Base-by-base conservation (phyloP, 2,797 vertebrate species). In the Pipistrellus pygmaeus region DNA sequence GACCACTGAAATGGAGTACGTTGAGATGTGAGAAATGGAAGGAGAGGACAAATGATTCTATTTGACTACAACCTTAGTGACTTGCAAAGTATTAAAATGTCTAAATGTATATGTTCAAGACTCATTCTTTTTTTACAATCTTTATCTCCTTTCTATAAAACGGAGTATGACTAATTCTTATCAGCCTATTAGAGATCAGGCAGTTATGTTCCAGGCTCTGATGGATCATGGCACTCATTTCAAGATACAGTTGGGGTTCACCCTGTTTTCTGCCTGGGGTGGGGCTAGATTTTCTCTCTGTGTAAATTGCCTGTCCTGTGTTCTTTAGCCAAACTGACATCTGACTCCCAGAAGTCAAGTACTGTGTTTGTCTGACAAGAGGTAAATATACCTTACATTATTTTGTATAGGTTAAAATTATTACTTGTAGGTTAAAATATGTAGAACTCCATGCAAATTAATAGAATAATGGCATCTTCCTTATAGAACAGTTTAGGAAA, bases 401-500 rank as follows among this genome's bases (percentile, higher is more conserved):
- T 83, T 75, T 91, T 3, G 2, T 62, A 62, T 62, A 64, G 62
- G 62, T 64, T 64, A 64, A 62, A n/a, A 48, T 30, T 62, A 46
- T 62, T 85, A 86, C 6, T 75, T 82, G 17, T 20, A 44, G n/a
- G 41, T 15, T 83, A 93, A 92, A 72, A 53, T 83, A 73, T 69
- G 78, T 95, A 93, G 46, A 90, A 12, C 11, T 71, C n/a, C 78
- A 57, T 71, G 2, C 9, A 71, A 94, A 88, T 64, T 1, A 83
- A 32, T 48, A 96, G 68, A 94, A 48, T 62, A 53, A 35, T 46
- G 9, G 2, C 12, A 25, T 93, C 21, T 91, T 85, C 21, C 64
- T 85, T 20, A 69, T 6, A 75, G 78, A 84, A 92, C 53, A 77
- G 14, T n/a, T 76, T 68, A 23, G 30, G 20, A 84, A 93, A 85